These are phyloP conservation scores for Saccostrea echinata DNA, from an alignment of 1,140 invertebrate genomes.

Conservation along the genomic window DNA sequence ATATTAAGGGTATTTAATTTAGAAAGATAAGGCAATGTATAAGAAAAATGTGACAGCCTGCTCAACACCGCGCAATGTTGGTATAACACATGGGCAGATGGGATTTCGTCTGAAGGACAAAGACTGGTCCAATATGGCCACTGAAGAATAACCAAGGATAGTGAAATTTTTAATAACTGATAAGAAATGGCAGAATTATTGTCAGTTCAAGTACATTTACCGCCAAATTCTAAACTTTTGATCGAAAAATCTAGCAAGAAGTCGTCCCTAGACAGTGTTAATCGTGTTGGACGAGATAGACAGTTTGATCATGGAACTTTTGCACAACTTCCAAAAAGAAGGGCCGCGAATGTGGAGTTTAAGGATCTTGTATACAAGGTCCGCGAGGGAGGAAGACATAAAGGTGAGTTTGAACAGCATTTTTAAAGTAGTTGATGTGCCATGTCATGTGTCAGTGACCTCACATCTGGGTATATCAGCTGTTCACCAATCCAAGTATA, in stretches of 20 bases:
- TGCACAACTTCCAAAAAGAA: slow-evolving; percentile 85
- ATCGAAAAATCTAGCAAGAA: slow-evolving; percentile 39
- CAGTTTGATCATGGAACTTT: slow-evolving; percentile 56
- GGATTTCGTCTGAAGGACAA: slow-evolving; percentile 28
- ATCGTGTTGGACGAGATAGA: slow-evolving; percentile 37
- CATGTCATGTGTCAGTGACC: too few species aligned
- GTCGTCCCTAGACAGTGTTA: slow-evolving; percentile 53
- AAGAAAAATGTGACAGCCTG: not conserved
- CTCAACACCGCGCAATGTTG: not conserved
- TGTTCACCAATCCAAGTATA: too few species aligned
- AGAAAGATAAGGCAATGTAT: not conserved
- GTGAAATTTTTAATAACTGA: not conserved
- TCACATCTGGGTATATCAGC: too few species aligned
- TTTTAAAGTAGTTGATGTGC: too few species aligned
- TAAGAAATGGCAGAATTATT: slow-evolving; percentile 72
- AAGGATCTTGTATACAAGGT: slow-evolving; percentile 91
- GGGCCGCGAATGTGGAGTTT: slow-evolving; percentile 93
- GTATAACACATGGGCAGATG: not conserved
- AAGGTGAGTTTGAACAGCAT: slow-evolving; percentile 80
- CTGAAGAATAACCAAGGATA: not conserved
- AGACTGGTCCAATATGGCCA: slow-evolving; percentile 29
- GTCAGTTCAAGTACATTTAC: slow-evolving; percentile 76
- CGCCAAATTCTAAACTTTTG: slow-evolving; percentile 58
- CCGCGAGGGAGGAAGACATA: slow-evolving; percentile 87
- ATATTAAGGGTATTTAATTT: not conserved